Evolutionary conservation across 2,113 vertebrate genomes (phyloP), one percentile per base, ranked within the genome.

Genomic region (Bucco capensis): DNA sequence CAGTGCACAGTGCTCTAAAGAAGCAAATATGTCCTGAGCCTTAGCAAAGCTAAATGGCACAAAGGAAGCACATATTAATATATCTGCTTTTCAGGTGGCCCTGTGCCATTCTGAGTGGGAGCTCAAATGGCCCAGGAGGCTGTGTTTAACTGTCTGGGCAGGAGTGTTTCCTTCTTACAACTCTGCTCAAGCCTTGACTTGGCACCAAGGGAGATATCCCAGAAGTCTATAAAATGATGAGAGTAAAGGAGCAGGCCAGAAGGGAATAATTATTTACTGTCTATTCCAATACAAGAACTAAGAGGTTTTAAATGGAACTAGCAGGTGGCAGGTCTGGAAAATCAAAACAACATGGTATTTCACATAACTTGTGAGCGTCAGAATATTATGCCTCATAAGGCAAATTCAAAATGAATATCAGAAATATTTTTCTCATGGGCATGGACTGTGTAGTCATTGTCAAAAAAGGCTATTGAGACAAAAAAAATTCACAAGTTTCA

Each of bases 41-140:
- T 78, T 81, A 53, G 47, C n/a, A 67, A 67, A 84, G 18, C 8
- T 54, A 64, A 11, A 35, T 50, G 73, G 21, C 60, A 84, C 28
- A 71, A 91, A 73, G 25, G 10, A 77, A 53, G 3, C 25, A 54
- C 12, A 28, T 15, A 30, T 2, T 44, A 50, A 53, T 31, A 54
- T 31, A 40, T 15, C 22, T 28, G 10, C 0, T 38, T 76, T 88
- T 81, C 33, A 42, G 33, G 15, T 50, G 56, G 28, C 56, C 9
- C 56, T 79, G 27, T 65, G 69, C 56, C 42, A 64, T 37, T 12
- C 33, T 76, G 17, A 4, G 12, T 61, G 24, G 40, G n/a, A 65
- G 7, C 5, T 56, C 0, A 0, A 51, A 21, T 25, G n/a, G 28
- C 27, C 31, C 25, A 42, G 64, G 25, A 86, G 23, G 4, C 8